Conservation (phyloP, 2,888 invertebrate genomes). For the Hyposoter dolosus region DNA sequence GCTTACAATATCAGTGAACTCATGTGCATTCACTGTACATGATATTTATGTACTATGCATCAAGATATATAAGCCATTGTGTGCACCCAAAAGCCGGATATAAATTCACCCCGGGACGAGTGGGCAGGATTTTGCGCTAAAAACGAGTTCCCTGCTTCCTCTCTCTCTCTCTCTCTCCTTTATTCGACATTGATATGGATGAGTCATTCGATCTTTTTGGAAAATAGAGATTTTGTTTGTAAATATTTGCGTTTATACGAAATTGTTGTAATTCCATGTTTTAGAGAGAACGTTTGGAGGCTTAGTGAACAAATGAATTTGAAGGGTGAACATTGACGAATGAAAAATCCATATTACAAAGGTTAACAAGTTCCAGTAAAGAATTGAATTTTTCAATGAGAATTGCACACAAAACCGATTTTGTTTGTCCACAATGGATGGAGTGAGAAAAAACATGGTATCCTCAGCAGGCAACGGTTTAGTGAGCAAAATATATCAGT, state of each 20-base stretch:
- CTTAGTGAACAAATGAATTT: neutral
- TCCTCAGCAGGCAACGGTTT: neutral
- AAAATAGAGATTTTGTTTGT: slow-evolving; percentile 1
- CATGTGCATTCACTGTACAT: slow-evolving; percentile 30
- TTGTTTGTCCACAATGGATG: neutral
- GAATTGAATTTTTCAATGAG: neutral
- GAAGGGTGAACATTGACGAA: no score
- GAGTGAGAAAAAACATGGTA: neutral
- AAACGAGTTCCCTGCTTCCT: neutral
- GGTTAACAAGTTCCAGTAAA: no score
- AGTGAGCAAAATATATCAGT: slow-evolving; percentile 2
- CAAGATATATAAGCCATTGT: slow-evolving; percentile 32
- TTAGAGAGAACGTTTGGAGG: neutral
- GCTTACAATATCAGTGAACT: slow-evolving; percentile 52
- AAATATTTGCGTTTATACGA: neutral
- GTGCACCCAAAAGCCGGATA: slow-evolving; percentile 67
- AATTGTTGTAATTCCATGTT: neutral
- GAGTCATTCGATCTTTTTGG: neutral
- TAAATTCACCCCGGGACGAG: slow-evolving; percentile 64
- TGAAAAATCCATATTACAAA: neutral
- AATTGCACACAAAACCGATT: neutral
- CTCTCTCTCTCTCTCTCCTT: neutral
- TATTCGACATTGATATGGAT: neutral
- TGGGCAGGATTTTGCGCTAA: slow-evolving; percentile 18
- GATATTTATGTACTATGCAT: slow-evolving; percentile 54